Conservation (phyloP, 2,888 invertebrate species). For the Noctua janthe region DNA sequence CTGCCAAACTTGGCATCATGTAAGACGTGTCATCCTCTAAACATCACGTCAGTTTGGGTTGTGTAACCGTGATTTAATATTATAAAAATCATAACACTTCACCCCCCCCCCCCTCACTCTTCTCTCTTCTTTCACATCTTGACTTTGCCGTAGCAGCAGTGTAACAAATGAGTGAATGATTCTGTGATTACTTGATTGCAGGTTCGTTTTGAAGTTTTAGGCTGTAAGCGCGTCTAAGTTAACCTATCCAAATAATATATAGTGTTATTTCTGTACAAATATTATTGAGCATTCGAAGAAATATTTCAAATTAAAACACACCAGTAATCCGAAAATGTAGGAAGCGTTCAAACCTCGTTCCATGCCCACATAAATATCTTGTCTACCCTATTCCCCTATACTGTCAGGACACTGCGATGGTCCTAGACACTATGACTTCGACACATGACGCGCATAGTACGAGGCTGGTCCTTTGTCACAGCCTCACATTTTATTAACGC, state of each 20-base stretch:
- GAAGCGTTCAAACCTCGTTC: background rate
- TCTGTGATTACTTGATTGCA: background rate
- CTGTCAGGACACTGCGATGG: slow-evolving; percentile 33
- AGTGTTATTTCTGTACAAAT: background rate
- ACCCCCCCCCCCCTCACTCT: too few species aligned
- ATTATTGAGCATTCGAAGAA: too few species aligned
- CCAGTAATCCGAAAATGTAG: background rate
- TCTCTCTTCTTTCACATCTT: too few species aligned
- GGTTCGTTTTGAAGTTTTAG: background rate
- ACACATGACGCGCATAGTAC: slow-evolving; percentile 63
- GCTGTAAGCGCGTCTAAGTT: background rate
- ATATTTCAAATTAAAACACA: background rate
- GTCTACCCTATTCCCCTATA: slow-evolving; percentile 20
- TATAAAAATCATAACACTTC: background rate
- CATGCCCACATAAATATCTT: slow-evolving; percentile 30
- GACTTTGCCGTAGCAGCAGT: background rate
- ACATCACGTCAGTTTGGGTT: background rate
- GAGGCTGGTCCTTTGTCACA: slow-evolving; percentile 70
- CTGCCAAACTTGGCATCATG: background rate
- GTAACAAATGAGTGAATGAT: background rate
- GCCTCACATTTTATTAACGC: slow-evolving; percentile 76
- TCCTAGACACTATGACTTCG: slow-evolving; percentile 50
- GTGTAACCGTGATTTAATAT: background rate
- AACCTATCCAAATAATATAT: background rate
- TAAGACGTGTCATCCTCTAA: background rate